Percentiles rank a stretch among this genome's conserved stretches.
Conservation (phyloP, 1,140 invertebrate genomes). For the Drosophila ficusphila region DNA sequence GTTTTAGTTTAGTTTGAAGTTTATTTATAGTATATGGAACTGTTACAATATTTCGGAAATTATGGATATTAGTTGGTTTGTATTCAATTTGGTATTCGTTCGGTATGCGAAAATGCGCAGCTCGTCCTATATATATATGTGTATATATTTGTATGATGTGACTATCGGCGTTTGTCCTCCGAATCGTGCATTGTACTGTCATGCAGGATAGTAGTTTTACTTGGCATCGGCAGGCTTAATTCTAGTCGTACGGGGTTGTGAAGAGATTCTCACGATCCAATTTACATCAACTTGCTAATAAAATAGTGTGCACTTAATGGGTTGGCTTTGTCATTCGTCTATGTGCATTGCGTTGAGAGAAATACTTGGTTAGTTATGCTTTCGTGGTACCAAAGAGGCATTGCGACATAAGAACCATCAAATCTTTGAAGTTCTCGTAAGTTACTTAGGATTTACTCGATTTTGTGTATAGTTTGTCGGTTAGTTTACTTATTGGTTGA, state of each 20-base stretch:
- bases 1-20: slow-evolving; percentile 48
- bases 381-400: slow-evolving; percentile 28
- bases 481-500: slow-evolving; percentile 54
- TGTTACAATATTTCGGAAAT: slow-evolving; percentile 74
- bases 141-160: slow-evolving; percentile 25
- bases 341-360: slow-evolving; percentile 45
- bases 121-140: slow-evolving; percentile 12
- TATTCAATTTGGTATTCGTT: slow-evolving; percentile 42
- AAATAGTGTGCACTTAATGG: slow-evolving; percentile 48
- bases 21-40: slow-evolving; percentile 74
- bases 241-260: slow-evolving; percentile 40
- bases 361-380: slow-evolving; percentile 26
- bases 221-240: slow-evolving; percentile 50
- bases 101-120: slow-evolving; percentile 40
- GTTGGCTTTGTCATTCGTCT: slow-evolving; percentile 38
- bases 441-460: slow-evolving; percentile 55
- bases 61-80: slow-evolving; percentile 51
- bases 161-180: slow-evolving; percentile 23
- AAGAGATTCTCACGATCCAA: slow-evolving; percentile 22
- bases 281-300: slow-evolving; percentile 44
- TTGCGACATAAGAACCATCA: slow-evolving; percentile 32
- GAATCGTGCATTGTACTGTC: slow-evolving; percentile 27
- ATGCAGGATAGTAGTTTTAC: slow-evolving; percentile 39
- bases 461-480: slow-evolving; percentile 49
- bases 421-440: slow-evolving; percentile 36